Evolutionary conservation across 2,888 invertebrate genomes (phyloP).

Genomic region (Cheilosia vulpina): DNA sequence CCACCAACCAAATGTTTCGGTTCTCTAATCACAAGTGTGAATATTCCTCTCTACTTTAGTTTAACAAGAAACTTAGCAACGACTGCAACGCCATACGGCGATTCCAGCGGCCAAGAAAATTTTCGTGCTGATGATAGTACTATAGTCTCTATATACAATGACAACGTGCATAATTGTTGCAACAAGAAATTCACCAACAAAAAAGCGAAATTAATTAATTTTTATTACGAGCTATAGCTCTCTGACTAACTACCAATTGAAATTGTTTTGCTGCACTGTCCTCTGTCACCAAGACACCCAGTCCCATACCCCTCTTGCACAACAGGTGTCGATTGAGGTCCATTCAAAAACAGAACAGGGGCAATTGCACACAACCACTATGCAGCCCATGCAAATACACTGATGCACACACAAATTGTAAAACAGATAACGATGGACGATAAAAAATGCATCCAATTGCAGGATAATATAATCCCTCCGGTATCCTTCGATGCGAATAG

Average conservation of each 20-base stretch:
- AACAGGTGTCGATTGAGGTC: slow-evolving; percentile 33
- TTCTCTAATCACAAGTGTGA: no score
- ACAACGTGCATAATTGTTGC: not conserved
- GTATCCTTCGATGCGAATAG: not conserved
- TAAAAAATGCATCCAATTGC: not conserved
- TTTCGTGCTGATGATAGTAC: no score
- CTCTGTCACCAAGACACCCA: not conserved
- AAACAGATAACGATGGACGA: not conserved
- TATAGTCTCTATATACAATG: no score
- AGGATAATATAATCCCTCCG: not conserved
- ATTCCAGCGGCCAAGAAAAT: no score
- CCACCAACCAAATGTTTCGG: no score
- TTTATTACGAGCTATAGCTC: slow-evolving; percentile 40
- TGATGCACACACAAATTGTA: slow-evolving; percentile 1
- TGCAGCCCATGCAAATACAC: not conserved
- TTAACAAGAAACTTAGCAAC: no score
- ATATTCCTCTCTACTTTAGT: no score
- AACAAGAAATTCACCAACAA: slow-evolving; percentile 1
- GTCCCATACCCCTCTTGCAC: not conserved
- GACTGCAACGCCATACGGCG: no score
- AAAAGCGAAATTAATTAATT: slow-evolving; percentile 28
- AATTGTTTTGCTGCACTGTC: slow-evolving; percentile 26
- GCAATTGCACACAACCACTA: slow-evolving; percentile 20
- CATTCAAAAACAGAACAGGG: not conserved
- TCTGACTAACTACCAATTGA: slow-evolving; percentile 19